Base-by-base conservation (phyloP, 2,797 vertebrate genomes). In the Phrynocephalus forsythii region DNA sequence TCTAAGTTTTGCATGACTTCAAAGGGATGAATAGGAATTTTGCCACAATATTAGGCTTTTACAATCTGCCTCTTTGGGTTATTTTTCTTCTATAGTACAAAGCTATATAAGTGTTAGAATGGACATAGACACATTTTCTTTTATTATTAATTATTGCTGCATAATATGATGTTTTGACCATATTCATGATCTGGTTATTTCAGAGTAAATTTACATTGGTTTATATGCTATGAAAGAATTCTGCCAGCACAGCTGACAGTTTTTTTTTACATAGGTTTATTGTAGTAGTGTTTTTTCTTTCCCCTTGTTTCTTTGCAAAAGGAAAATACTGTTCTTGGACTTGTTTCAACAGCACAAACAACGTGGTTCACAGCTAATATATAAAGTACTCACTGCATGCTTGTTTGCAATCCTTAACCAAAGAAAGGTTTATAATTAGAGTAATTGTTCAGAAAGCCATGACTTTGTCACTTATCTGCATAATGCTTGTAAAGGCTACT, bases 391-490 rank as follows among this genome's bases (percentile, higher is more conserved):
- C 90, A 82, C 52, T 85, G 72, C 76, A 83, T 88, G 69, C 13
- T 50, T 68, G 86, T 80, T 93, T 93, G 60, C 88, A 85, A 82
- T 88, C 44, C 84, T 90, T 85, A 88, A 91, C 52, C 77, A 84
- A 90, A 67, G 68, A 83, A 92, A 79, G 83, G 92, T 95, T 96
- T 96, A 97, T 97, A 97, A 97, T 97, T 97, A 96, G 94, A 95
- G 92, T 93, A 80, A 79, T 93, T 96, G 92, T 95, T 48, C 94
- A 95, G 92, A 87, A 92, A 94, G 93, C 94, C 91, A 90, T 89
- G 88, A 86, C 94, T 92, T 90, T 95, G 91, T 95, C 91, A 96
- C 91, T 97, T 94, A 93, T 96, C 95, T 96, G 91, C 94, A 91
- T 97, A 97, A 97, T 96, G 95, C 97, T 95, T 93, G 87, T 96